Base-by-base conservation (phyloP, 2,113 vertebrate genomes). In the Pholis gunnellus region DNA sequence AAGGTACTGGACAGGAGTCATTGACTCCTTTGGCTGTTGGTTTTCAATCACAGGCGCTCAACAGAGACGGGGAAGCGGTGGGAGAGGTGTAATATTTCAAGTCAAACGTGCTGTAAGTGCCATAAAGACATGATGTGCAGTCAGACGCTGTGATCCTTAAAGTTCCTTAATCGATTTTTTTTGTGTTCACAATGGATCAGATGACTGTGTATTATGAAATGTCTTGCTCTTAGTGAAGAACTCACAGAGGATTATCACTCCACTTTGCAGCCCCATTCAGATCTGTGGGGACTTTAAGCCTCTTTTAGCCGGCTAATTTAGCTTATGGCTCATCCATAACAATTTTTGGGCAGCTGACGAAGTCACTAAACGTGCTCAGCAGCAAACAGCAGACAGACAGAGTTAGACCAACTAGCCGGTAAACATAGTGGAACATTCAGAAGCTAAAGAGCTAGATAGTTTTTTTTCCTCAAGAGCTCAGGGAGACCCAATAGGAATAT, bases 31-130 rank as follows among this genome's bases (percentile, higher is more conserved):
- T 20, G 25, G 56, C 73, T 72, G 75, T 13, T 61, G 64, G 75
- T 75, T 88, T 88, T 91, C 84, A 85, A 85, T 89, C 87, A 84
- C 57, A 27, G 69, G n/a, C 6, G 27, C 72, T 38, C 75, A 83
- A 61, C 65, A n/a, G 60, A 83, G 69, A 81, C 15, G 14, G 72
- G 70, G 7, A 67, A 70, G 11, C 18, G 40, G 46, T 15, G 48
- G 50, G 72, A 60, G 82, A 61, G 44, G 34, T 65, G 75, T 25
- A 36, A 36, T 83, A 72, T 68, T 25, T 75, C 54, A 67, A 82
- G 38, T 50, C 56, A 38, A 57, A 52, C 61, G 38, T 73, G 79
- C 46, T 54, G 72, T 57, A 22, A 75, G 50, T 63, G 67, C 38
- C 34, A 25, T 70, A 34, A 69, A 84, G 74, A 68, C 54, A 48